phyloP scores from a whole-genome alignment of 2,113 vertebrate species.

The Willisornis vidua region DNA sequence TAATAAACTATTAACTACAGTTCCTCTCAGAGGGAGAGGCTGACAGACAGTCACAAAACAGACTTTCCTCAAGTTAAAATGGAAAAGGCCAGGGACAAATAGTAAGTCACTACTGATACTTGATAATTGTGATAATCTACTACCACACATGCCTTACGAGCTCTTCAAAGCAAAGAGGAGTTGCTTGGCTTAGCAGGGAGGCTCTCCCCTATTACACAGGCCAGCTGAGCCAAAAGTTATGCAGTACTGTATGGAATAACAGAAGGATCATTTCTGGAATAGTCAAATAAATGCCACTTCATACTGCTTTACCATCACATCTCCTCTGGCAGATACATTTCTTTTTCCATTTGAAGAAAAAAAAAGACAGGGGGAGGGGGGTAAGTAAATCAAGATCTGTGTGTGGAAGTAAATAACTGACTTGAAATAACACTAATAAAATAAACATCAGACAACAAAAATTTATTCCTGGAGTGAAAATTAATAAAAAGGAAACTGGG shows the following conservation, averaged over 20 bases:
- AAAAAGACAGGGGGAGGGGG: background rate
- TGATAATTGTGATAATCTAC: slow-evolving; percentile 77
- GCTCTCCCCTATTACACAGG: slow-evolving; percentile 60
- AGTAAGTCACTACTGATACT: slow-evolving; percentile 72
- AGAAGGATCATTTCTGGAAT: slow-evolving; percentile 58
- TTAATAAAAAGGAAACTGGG: slow-evolving; percentile 67
- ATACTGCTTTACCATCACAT: background rate
- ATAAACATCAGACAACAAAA: slow-evolving; percentile 36
- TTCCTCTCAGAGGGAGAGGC: background rate
- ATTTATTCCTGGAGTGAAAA: slow-evolving; percentile 60
- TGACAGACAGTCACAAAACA: slow-evolving; percentile 67
- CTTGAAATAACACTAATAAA: slow-evolving; percentile 12
- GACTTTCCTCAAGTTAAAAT: slow-evolving; percentile 61
- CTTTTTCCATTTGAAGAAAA: background rate
- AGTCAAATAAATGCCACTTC: slow-evolving; percentile 37
- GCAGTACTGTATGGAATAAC: slow-evolving; percentile 58
- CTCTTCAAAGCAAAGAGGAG: slow-evolving; percentile 62
- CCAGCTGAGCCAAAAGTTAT: slow-evolving; percentile 61
- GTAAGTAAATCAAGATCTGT: background rate
- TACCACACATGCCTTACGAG: slow-evolving; percentile 57
- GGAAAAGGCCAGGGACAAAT: slow-evolving; percentile 75
- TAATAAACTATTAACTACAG: slow-evolving; percentile 68
- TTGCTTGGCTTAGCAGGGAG: slow-evolving; percentile 67
- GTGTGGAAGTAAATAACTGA: background rate
- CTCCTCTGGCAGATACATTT: background rate